Percentiles rank a stretch among this genome's conserved stretches.
These are phyloP conservation scores for Alcis repandata DNA, from an alignment of 2,888 invertebrate genomes.

Conservation along the genomic window DNA sequence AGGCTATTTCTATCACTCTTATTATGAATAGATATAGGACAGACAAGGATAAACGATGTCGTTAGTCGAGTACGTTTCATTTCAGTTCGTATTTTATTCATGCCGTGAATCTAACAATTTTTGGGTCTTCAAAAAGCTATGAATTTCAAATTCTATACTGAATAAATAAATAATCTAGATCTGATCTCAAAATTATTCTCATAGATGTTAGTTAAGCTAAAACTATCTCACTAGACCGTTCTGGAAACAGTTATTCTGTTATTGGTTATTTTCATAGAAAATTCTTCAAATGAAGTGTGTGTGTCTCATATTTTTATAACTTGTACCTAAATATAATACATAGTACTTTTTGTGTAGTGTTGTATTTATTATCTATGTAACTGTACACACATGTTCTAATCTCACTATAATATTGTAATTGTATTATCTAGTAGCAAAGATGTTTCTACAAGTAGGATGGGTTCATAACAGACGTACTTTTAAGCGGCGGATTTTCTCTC, in stretches of 20 bases:
- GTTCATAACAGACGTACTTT: background rate
- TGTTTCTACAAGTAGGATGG: conserved; percentile 1
- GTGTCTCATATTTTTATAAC: too few species aligned
- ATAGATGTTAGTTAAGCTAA: background rate
- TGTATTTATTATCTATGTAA: background rate
- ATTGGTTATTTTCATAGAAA: too few species aligned
- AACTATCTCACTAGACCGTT: background rate
- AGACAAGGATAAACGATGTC: background rate
- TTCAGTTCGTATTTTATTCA: background rate
- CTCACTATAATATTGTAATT: background rate
- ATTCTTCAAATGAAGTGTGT: too few species aligned
- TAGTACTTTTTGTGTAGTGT: background rate
- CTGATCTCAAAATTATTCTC: conserved; percentile 1
- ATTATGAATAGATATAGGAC: background rate
- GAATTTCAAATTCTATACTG: background rate
- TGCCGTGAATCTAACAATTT: background rate
- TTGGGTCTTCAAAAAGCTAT: background rate
- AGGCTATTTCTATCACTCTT: background rate
- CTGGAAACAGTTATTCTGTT: too few species aligned
- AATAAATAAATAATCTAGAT: background rate
- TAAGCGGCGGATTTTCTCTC: background rate
- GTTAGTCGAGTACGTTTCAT: background rate
- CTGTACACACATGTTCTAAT: background rate
- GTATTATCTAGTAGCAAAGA: background rate
- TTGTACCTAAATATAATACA: too few species aligned